Percentiles rank a stretch among this genome's conserved stretches.
phyloP scores from a whole-genome alignment of 2,113 vertebrate species.

The Synodontis membranacea region DNA sequence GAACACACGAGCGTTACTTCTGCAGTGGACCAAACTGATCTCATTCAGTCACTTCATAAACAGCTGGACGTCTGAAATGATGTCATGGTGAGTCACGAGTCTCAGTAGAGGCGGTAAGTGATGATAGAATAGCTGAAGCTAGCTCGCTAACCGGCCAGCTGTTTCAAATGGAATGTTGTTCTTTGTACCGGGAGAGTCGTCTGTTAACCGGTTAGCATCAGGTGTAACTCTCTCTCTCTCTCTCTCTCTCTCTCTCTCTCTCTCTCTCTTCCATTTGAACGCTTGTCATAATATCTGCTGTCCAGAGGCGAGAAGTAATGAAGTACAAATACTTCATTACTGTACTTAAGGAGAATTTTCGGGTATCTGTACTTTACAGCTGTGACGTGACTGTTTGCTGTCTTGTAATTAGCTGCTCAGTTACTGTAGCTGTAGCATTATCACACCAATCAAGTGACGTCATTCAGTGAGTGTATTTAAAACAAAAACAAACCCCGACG shows the following conservation, averaged over 20 bases:
- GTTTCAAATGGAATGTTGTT: background rate
- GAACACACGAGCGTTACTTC: background rate
- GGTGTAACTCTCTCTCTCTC: background rate
- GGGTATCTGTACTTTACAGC: too few species aligned
- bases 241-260: background rate
- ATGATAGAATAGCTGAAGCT: background rate
- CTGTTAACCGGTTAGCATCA: background rate
- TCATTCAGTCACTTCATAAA: background rate
- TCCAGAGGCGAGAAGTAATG: too few species aligned
- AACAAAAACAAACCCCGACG: background rate
- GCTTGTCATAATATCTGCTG: background rate
- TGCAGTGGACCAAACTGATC: background rate
- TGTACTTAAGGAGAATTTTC: too few species aligned
- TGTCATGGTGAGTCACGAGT: background rate
- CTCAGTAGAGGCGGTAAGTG: slow-evolving; percentile 40
- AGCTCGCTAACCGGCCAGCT: background rate
- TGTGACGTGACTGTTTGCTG: too few species aligned
- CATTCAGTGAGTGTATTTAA: background rate
- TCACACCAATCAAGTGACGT: background rate
- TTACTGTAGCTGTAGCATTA: background rate
- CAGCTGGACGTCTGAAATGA: background rate
- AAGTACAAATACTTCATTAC: too few species aligned
- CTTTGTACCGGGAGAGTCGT: background rate
- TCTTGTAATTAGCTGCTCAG: background rate
- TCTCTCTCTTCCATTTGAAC: background rate